phyloP scores from a whole-genome alignment of 2,888 invertebrate species.

The Tromatobia lineatoria region DNA sequence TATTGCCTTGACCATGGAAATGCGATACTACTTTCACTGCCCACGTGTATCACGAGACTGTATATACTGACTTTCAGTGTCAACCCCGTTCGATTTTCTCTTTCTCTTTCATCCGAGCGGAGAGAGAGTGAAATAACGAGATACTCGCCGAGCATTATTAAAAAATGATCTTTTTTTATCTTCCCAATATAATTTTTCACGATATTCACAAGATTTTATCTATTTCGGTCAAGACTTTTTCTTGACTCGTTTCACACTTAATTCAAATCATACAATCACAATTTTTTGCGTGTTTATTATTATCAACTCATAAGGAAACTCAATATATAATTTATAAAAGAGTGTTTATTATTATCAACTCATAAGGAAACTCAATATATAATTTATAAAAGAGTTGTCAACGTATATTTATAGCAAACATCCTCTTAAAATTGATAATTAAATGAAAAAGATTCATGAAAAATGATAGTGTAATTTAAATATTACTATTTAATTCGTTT shows the following conservation, averaged over 20 bases:
- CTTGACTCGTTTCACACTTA: neutral
- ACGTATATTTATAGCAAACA: neutral
- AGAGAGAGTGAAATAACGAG: constrained; percentile 43
- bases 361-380: neutral
- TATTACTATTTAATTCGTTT: no score
- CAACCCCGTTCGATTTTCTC: constrained; percentile 62
- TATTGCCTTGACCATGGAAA: constrained; percentile 68
- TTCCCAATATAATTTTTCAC: neutral
- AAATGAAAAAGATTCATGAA: no score
- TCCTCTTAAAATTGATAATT: neutral
- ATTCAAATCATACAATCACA: neutral
- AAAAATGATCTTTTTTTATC: constrained; percentile 17
- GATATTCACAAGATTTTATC: neutral
- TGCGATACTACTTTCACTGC: constrained; percentile 68
- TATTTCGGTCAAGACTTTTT: neutral
- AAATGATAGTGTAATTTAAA: no score
- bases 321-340: no score
- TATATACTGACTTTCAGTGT: constrained; percentile 58
- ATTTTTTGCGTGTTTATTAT: neutral
- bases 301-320: neutral
- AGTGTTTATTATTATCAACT: neutral
- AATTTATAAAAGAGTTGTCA: neutral
- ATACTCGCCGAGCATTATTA: neutral
- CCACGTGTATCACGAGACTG: constrained; percentile 57
- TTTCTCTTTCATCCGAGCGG: constrained; percentile 65